Evolutionary conservation across 2,113 vertebrate genomes (phyloP), one percentile per base, ranked within the genome.

Genomic region (Actinemys pallida): DNA sequence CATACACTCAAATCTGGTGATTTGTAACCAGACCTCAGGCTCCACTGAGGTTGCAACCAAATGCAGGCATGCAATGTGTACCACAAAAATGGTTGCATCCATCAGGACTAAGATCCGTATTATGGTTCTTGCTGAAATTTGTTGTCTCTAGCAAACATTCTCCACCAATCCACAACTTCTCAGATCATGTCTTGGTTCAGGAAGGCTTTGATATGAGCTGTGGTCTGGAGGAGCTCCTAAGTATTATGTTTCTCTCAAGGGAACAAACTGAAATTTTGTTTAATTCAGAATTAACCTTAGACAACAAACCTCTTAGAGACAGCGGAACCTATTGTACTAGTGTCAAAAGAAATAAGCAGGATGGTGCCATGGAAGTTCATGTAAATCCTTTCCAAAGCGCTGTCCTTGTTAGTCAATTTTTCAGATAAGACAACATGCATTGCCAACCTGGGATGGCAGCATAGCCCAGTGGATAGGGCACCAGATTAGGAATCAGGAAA

Each of bases 381-480:
- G 16, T 65, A 35, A 62, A 65, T 65, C 16, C 62, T n/a, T 65
- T 65, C 62, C 29, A 65, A 65, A 65, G 56, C 5, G 25, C 56
- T 29, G 10, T 65, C 62, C 62, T 65, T 65, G 31, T n/a, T 35
- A n/a, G 14, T 19, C 31, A n/a, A 19, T 17, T 65, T 16, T 65
- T 17, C 31, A 35, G 16, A 65, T 65, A 13, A 65, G 62, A 35
- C 5, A 35, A 65, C 31, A 65, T 17, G 31, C 31, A 35, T 65
- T 76, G 19, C 42, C 8, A 82, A 47, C 89, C 82, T 83, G 76
- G 81, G 89, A 91, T 95, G n/a, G 35, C 91, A 93, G 93, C 17
- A 8, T 57, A 94, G 93, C 27, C 16, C n/a, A 85, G 8, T 80
- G 56, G 29, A 88, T 45, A 17, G 79, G 42, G n/a, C 80, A 94